These are phyloP conservation scores for Oncorhynchus clarkii DNA, from an alignment of 2,113 vertebrate species.

Conservation along the genomic window DNA sequence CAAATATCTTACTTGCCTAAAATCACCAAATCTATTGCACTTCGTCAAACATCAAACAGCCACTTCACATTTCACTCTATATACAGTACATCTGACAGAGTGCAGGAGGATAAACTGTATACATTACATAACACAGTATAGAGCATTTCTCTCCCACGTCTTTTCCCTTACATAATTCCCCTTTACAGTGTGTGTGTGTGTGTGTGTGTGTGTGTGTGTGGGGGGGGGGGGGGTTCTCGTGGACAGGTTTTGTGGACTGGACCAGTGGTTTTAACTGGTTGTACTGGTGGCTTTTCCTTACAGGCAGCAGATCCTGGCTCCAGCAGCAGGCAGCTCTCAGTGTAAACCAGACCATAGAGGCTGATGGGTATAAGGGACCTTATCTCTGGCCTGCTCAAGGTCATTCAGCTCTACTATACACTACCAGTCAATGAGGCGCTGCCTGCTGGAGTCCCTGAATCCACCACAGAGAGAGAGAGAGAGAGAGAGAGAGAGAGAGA, in stretches of 20 bases:
- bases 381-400: conserved; percentile 66
- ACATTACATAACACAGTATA: conserved; percentile 5
- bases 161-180: not conserved
- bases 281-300: conserved; percentile 2
- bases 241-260: not conserved
- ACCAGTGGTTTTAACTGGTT: not conserved
- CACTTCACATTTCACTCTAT: not conserved
- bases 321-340: not conserved
- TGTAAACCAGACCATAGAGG: conserved; percentile 14
- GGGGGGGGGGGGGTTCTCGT: not conserved
- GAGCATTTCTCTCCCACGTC: not conserved
- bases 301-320: not conserved
- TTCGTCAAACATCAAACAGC: not conserved
- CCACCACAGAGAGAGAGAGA: conserved; percentile 29
- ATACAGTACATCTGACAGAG: not conserved
- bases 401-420: conserved; percentile 59
- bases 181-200: not conserved
- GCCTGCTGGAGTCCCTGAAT: conserved; percentile 28
- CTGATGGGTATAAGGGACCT: conserved; percentile 47
- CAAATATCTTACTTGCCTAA: not conserved
- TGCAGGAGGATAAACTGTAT: not conserved
- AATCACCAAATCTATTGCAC: not conserved
- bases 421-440: conserved; percentile 65
- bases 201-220: not conserved
- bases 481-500: conserved; percentile 11